Base-by-base conservation (phyloP, 2,888 invertebrate genomes). In the Pachydiplax longipennis region DNA sequence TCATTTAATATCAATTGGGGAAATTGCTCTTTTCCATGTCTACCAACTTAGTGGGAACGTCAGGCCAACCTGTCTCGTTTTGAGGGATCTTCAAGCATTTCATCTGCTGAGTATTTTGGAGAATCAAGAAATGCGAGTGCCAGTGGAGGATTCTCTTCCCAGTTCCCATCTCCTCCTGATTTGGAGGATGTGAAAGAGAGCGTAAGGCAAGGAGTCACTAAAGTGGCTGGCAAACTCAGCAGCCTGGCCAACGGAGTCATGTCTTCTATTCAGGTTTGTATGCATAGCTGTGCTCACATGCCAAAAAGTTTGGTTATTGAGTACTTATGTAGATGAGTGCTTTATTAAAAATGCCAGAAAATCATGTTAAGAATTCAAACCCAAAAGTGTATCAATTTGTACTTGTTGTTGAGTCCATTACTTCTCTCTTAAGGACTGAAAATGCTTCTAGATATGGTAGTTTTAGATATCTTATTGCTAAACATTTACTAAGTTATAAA, bases 111-210 rank as follows among this genome's bases (percentile, higher is more conserved):
- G 94, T 98, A 98, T 94, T 99, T 99, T 95, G 97, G 97, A 53
- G 95, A 95, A 92, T 95, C 94, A 22, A 92, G 93, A 80, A 93
- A 91, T 58, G 90, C 91, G 25, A 90, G 91, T 83, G 93, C 91
- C 81, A 93, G 93, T 53, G 92, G 93, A 37, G 91, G 92, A 22
- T 92, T 92, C 13, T 91, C 91, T 18, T 73, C 91, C 37, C 91
- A 90, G 35, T 61, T 80, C n/a, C 81, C 90, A 10, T 91, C 92
- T n/a, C 94, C 94, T 13, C 95, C 96, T 0, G 99, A 99, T 94
- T 95, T 99, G 91, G 98, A 99, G 92, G 99, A 99, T 93, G 98
- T 99, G 73, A 98, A 98, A 94, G 99, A 99, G 94, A 98, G 99
- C 92, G 99, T 99, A 61, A 97, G 98, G 93, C 98, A 98, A 93